phyloP scores from a whole-genome alignment of 1,140 invertebrate genomes.

The Alviniconcha marisindica region DNA sequence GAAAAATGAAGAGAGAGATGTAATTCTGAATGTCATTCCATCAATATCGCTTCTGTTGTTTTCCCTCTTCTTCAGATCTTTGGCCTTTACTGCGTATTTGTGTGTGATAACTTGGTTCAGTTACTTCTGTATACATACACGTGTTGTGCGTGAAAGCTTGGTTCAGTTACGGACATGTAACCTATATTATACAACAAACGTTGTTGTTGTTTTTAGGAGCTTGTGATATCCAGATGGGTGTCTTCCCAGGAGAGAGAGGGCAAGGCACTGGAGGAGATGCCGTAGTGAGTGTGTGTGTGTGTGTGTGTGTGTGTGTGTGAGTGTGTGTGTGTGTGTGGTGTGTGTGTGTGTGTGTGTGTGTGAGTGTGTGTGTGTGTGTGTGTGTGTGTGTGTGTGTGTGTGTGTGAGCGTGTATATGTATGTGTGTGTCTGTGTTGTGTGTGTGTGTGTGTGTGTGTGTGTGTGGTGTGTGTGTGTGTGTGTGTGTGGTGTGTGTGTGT shows the following conservation, averaged over 20 bases:
- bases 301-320: slow-evolving; percentile 18
- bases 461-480: slow-evolving; percentile 6
- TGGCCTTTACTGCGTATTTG: too few relatives aligned
- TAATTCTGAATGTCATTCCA: too few relatives aligned
- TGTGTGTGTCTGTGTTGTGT: slow-evolving; percentile 17
- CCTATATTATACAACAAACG: too few relatives aligned
- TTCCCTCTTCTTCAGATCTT: too few relatives aligned
- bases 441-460: background rate
- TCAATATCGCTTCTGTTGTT: too few relatives aligned
- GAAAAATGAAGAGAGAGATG: too few relatives aligned
- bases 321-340: slow-evolving; percentile 7
- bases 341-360: slow-evolving; percentile 22
- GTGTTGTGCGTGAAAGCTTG: too few relatives aligned
- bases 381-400: background rate
- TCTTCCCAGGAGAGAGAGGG: slow-evolving; percentile 66
- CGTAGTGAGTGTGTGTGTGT: slow-evolving; percentile 34
- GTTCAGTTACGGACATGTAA: too few relatives aligned
- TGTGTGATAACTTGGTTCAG: too few relatives aligned
- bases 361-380: slow-evolving; percentile 1
- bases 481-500: background rate
- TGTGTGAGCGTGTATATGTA: slow-evolving; percentile 2
- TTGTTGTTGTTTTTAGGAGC: slow-evolving; percentile 59
- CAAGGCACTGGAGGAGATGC: slow-evolving; percentile 55
- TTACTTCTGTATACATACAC: too few relatives aligned
- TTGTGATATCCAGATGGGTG: slow-evolving; percentile 61